Percentiles rank a stretch among this genome's conserved stretches.
These are phyloP conservation scores for Sminthopsis crassicaudata DNA, from an alignment of 2,113 vertebrate species.

Conservation along the genomic window DNA sequence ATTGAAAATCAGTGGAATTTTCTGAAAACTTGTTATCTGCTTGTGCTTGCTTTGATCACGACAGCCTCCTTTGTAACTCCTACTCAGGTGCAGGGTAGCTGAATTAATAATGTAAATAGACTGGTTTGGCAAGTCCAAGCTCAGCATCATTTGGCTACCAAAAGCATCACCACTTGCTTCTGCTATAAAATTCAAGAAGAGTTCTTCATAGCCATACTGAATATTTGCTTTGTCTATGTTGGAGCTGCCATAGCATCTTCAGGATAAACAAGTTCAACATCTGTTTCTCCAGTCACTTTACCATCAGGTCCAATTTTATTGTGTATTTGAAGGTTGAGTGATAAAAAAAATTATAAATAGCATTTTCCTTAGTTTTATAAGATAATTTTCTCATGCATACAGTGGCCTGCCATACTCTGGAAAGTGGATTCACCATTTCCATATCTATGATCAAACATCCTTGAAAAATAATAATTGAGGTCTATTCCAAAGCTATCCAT, in stretches of 20 bases:
- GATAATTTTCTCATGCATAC: conserved; percentile 91
- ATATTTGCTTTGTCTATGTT: conserved; percentile 99
- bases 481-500: conserved; percentile 86
- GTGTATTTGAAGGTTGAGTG: too few relatives aligned
- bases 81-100: too few relatives aligned
- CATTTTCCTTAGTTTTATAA: too few relatives aligned
- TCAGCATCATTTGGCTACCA: conserved; percentile 94
- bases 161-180: conserved; percentile 95
- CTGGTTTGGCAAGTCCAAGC: too few relatives aligned
- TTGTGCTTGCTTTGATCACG: too few relatives aligned
- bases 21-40: too few relatives aligned
- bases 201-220: conserved; percentile 98
- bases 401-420: conserved; percentile 98
- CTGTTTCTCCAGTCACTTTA: conserved; percentile 46
- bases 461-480: conserved; percentile 82
- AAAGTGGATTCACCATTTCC: conserved; percentile 92
- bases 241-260: conserved; percentile 98
- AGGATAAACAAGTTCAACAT: conserved; percentile 97
- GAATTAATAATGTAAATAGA: too few relatives aligned
- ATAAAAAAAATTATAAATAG: too few relatives aligned
- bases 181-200: conserved; percentile 98
- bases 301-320: too few relatives aligned
- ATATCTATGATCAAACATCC: conserved; percentile 93
- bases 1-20: too few relatives aligned
- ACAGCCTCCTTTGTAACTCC: too few relatives aligned